These are phyloP conservation scores for Petrosia ficiformis DNA, from an alignment of 37 sponge, comb jelly and placozoan genomes.

Conservation along the genomic window DNA sequence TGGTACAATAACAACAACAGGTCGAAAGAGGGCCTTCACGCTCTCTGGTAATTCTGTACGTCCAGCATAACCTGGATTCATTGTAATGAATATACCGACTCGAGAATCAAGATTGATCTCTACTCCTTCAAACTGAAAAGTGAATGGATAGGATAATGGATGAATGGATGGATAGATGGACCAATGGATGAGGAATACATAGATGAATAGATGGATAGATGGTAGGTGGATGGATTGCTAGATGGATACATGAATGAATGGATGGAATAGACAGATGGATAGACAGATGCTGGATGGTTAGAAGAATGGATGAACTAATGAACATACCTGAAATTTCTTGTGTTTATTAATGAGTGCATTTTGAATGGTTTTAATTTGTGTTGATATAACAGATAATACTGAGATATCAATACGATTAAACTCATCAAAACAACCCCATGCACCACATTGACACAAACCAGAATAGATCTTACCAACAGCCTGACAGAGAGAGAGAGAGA, in stretches of 20 bases:
- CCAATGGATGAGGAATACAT: too few relatives aligned
- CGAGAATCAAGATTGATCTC: conserved; percentile 92
- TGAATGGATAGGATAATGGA: neutral
- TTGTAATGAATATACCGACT: conserved; percentile 99
- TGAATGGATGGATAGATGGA: neutral
- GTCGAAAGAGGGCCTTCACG: conserved; percentile 98
- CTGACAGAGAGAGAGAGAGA: conserved; percentile 1
- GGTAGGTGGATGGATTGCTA: too few relatives aligned
- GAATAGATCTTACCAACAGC: conserved; percentile 99
- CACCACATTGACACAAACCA: conserved; percentile 99
- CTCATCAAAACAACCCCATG: conserved; percentile 99
- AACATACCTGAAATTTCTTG: conserved; percentile 86
- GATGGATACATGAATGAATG: too few relatives aligned
- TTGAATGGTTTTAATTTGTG: conserved; percentile 99
- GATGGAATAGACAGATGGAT: neutral
- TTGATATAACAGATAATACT: conserved; percentile 96
- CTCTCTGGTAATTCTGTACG: conserved; percentile 99
- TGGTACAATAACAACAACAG: conserved; percentile 99
- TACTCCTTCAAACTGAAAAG: conserved; percentile 89
- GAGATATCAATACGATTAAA: conserved; percentile 98
- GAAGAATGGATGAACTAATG: neutral
- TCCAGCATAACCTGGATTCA: conserved; percentile 99
- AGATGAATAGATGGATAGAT: too few relatives aligned
- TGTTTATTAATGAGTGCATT: conserved; percentile 91
- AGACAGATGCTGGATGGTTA: neutral